These are phyloP conservation scores for Myrmecobius fasciatus DNA, from an alignment of 2,113 vertebrate species.

Conservation along the genomic window DNA sequence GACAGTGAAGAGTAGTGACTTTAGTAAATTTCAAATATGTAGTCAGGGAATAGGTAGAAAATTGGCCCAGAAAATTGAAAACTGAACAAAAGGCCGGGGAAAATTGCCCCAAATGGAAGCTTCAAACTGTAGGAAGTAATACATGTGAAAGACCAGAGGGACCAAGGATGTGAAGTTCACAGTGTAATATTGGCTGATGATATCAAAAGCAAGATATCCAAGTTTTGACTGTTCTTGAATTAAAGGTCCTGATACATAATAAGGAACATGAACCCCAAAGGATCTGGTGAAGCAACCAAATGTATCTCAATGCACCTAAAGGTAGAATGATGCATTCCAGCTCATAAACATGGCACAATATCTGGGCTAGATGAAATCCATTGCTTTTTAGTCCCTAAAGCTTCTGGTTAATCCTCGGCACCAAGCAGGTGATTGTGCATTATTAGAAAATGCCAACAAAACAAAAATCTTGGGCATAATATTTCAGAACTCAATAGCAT, in stretches of 20 bases:
- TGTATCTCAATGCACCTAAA: background rate
- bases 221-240: constrained; percentile 18
- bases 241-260: background rate
- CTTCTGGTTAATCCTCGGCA: background rate
- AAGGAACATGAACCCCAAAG: background rate
- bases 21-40: background rate
- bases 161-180: background rate
- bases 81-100: background rate
- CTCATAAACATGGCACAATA: background rate
- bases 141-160: background rate
- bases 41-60: background rate
- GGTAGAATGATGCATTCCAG: constrained; percentile 18
- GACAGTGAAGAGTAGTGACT: background rate
- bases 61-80: background rate
- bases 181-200: background rate
- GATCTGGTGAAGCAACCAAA: constrained; percentile 29
- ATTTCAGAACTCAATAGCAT: background rate
- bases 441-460: background rate
- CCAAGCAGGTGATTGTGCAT: background rate
- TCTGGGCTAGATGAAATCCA: background rate
- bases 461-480: background rate
- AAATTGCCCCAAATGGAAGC: background rate
- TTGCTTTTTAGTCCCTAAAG: background rate
- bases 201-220: constrained; percentile 24
- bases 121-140: background rate